Base-by-base conservation (phyloP, 2,888 invertebrate genomes). In the Drosophila neutralis region DNA sequence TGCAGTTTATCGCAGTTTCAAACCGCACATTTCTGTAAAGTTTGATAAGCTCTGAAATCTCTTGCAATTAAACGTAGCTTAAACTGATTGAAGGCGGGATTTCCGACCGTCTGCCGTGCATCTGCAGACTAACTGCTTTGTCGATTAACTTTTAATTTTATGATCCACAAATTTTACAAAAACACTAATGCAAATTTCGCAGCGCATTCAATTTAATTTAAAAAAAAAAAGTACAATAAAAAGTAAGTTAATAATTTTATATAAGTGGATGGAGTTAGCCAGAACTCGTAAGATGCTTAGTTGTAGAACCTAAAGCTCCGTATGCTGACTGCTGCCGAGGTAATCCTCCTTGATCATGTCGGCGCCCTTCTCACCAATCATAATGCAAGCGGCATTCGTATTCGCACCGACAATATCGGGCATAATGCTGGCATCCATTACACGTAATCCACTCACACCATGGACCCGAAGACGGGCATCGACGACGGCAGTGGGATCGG, bases 381-480 rank as follows among this genome's bases (percentile, higher is more conserved):
- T 95, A 53, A 95, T 94, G 7, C 93, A 92, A 0, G 95, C 94
- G 0, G 95, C 95, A 82, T 95, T 95, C 0, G 94, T 95, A 76
- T 95, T 95, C 1, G 94, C 95, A 51, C 94, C 94, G 0, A 94
- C 94, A 69, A 95, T 94, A 18, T 89, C 93, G 0, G 95, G 95
- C 95, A 96, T 95, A 31, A 95, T 93, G 88, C 95, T 95, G 0
- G 94, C 95, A 87, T 95, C 95, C n/a, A 94, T 93, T 0, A 95
- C 95, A 63, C 95, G 92, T 3, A 96, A 80, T 0, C 94, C 92
- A 70, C 93, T 79, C 0, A 95, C 91, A 0, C 94, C 94, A 27
- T 94, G 93, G 0, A 95, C 95, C 36, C 92, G 94, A 0, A 95
- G 89, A 63, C 94, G 93, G n/a, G 94, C 91, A 81, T 95, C 94